phyloP scores from a whole-genome alignment of 2,888 invertebrate species.

The Capitulum mitella region DNA sequence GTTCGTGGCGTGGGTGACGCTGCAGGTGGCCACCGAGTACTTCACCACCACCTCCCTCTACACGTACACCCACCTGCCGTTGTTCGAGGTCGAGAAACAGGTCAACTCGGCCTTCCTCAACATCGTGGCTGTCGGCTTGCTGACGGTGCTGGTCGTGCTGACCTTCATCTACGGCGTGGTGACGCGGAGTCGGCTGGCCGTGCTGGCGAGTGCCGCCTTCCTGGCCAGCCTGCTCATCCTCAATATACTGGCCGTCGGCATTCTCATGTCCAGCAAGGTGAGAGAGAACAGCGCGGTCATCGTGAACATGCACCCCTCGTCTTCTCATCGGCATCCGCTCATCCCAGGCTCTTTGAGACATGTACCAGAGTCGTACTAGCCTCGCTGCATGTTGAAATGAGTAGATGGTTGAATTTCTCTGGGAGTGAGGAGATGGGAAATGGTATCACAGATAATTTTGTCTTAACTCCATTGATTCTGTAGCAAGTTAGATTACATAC shows the following conservation, averaged over 20 bases:
- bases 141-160: constrained; percentile 4
- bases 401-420: too few species aligned
- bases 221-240: neutral
- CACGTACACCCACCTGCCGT: constrained; percentile 16
- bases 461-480: too few species aligned
- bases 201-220: constrained; percentile 12
- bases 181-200: neutral
- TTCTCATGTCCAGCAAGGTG: constrained; percentile 12
- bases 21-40: constrained; percentile 17
- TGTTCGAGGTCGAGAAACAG: neutral
- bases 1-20: neutral
- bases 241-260: constrained; percentile 4
- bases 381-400: too few species aligned
- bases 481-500: too few species aligned
- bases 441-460: too few species aligned
- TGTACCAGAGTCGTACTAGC: too few species aligned
- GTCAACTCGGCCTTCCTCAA: constrained; percentile 15
- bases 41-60: neutral
- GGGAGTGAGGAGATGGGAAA: too few species aligned
- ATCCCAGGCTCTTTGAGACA: too few species aligned
- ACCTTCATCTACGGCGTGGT: constrained; percentile 5
- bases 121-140: constrained; percentile 12
- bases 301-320: too few species aligned
- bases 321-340: too few species aligned
- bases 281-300: too few species aligned